Evolutionary conservation across 2,113 vertebrate genomes (phyloP).

Genomic region (Brevimyrus niger): DNA sequence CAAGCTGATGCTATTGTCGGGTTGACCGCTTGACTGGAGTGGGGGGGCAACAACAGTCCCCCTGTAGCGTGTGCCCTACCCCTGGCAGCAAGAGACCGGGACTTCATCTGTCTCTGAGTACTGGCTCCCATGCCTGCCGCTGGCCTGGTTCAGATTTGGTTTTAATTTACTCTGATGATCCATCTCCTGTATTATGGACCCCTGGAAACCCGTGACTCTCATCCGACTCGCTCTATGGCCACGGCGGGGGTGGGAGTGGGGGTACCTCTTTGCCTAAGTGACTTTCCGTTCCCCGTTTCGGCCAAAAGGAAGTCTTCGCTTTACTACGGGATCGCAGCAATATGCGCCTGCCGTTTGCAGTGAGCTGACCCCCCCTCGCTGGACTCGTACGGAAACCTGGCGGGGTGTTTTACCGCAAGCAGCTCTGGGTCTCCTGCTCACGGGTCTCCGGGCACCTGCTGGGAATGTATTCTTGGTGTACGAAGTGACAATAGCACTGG

Average conservation of each 20-base stretch:
- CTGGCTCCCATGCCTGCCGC: background rate
- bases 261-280: background rate
- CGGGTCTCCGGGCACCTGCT: background rate
- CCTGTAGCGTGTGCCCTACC: background rate
- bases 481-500: background rate
- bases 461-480: background rate
- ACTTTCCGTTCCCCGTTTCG: background rate
- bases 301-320: background rate
- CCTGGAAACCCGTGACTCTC: background rate
- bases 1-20: background rate
- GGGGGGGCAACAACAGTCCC: background rate
- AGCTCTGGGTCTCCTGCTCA: background rate
- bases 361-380: background rate
- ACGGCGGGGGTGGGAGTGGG: background rate
- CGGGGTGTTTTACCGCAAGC: background rate
- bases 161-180: background rate
- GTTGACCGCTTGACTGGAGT: background rate
- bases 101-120: background rate
- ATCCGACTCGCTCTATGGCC: background rate
- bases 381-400: background rate
- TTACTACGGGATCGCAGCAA: background rate
- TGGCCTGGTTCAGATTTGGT: background rate
- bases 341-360: background rate
- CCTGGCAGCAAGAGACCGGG: background rate
- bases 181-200: background rate